Evolutionary conservation across 2,888 invertebrate genomes (phyloP).

Genomic region (Drosophila eohydei): DNA sequence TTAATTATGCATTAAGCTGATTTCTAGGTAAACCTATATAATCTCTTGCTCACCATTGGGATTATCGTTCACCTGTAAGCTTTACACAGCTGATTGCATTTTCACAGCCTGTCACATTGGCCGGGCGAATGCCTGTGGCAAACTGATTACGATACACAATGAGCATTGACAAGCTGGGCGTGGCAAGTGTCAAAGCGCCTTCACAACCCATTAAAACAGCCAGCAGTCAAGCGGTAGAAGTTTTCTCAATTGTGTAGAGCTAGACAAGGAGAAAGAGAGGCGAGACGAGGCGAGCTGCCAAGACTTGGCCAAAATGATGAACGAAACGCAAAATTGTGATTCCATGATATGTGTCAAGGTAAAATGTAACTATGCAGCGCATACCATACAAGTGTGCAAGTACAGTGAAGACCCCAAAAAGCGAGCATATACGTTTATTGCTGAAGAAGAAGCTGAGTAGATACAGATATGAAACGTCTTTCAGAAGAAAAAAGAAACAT

Average conservation of each 20-base stretch:
- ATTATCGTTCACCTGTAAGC: constrained; percentile 10
- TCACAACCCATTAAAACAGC: constrained; percentile 33
- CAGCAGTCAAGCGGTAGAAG: constrained; percentile 43
- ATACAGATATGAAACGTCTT: no score
- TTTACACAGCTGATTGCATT: constrained; percentile 9
- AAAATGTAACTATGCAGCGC: constrained; percentile 55
- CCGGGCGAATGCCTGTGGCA: constrained; percentile 9
- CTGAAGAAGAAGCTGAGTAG: neutral
- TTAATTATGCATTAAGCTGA: neutral
- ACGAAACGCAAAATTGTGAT: constrained; percentile 40
- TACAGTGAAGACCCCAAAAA: neutral
- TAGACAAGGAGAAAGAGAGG: neutral
- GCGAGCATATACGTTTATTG: neutral
- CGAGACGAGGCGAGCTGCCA: neutral
- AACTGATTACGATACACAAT: constrained; percentile 50
- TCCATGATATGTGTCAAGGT: constrained; percentile 74
- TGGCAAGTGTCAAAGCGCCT: constrained; percentile 66
- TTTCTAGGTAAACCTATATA: neutral
- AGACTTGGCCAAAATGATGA: constrained; percentile 29
- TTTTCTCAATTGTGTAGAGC: constrained; percentile 2
- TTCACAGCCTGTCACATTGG: constrained; percentile 22
- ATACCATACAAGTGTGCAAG: constrained; percentile 5
- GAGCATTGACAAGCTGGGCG: constrained; percentile 74
- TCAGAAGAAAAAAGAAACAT: neutral
- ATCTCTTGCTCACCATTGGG: constrained; percentile 5